phyloP scores from a whole-genome alignment of 2,797 vertebrate species.

The Crypturellus tataupa region DNA sequence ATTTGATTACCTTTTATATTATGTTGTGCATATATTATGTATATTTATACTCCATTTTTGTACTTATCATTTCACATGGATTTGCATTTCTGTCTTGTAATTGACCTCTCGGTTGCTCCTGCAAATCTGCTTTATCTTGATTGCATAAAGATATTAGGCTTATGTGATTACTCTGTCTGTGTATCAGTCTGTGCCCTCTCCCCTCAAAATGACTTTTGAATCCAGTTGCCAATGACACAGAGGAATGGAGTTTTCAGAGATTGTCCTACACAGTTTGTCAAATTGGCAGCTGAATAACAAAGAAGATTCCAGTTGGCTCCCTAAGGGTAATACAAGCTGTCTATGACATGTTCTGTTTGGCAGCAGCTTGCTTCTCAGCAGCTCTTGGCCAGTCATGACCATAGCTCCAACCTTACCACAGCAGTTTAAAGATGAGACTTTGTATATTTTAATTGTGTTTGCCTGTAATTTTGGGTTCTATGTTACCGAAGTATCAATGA shows the following conservation, averaged over 20 bases:
- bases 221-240: background rate
- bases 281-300: background rate
- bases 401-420: background rate
- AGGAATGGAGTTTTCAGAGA: background rate
- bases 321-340: background rate
- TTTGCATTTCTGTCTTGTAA: too few species aligned
- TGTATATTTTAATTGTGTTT: background rate
- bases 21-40: background rate
- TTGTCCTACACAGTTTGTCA: background rate
- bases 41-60: background rate
- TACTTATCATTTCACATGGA: background rate
- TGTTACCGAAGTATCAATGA: background rate
- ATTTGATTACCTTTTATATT: background rate
- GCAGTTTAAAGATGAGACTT: background rate
- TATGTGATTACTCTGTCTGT: background rate
- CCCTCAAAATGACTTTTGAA: background rate
- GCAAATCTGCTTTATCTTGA: background rate
- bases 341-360: background rate
- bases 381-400: background rate
- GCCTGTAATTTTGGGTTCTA: background rate
- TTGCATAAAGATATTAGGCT: background rate
- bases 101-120: too few species aligned
- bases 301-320: background rate
- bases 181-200: background rate
- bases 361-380: background rate